Evolutionary conservation across 2,797 vertebrate genomes (phyloP), one percentile per base, ranked within the genome.

Genomic region (Onychomys leucogaster): DNA sequence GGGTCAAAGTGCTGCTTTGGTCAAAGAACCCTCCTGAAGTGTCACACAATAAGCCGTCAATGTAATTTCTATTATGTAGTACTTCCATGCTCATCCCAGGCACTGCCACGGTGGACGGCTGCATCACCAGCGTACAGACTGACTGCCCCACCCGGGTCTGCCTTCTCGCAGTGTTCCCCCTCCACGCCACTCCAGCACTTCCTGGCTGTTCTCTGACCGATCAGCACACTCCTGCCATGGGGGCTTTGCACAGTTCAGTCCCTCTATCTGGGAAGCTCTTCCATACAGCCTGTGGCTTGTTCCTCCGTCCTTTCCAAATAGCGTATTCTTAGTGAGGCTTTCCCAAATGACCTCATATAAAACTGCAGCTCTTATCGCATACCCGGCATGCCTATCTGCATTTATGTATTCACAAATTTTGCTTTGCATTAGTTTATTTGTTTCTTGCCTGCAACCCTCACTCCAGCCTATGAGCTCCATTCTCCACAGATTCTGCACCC

Each of bases 401-500:
- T n/a, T 88, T 67, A 82, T 14, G 75, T 43, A 83, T 43, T 80
- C 82, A 29, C 41, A 16, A 49, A 69, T 63, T 91, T 73, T 86
- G 71, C 55, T 63, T 65, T 55, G 14, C 41, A 27, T 88, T 88
- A 17, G 3, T 71, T 43, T 43, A 27, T 55, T 41, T 76, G 3
- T 37, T 78, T 78, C 63, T 19, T 69, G 43, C 73, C 21, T 63
- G 27, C 29, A 5, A 29, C 12, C 80, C 19, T 10, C 13, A 93
- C 32, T 57, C 63, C 3, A 34, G 5, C 4, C 87, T 29, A 4
- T 69, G 77, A 91, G 57, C 17, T 87, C 67, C n/a, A 67, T 67
- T 93, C 91, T 91, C 69, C 80, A 87, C 3, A 55, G 29, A 46
- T 71, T 92, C 90, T 71, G 4, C 86, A 87, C 32, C 8, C 69